phyloP scores from a whole-genome alignment of 2,888 invertebrate species.

The Hartigia nigra region DNA sequence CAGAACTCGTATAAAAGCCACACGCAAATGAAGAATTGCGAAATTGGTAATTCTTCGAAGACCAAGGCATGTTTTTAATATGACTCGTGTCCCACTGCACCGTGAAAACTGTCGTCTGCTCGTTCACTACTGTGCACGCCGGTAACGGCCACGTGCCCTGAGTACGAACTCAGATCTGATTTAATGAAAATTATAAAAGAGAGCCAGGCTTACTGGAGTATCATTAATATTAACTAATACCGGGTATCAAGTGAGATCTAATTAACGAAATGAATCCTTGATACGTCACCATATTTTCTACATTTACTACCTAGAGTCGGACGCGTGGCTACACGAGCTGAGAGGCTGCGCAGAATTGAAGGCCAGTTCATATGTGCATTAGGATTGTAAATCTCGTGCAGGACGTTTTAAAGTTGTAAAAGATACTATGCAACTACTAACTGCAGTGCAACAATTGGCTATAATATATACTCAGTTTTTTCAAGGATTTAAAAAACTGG shows the following conservation, averaged over 20 bases:
- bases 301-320: background rate
- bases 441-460: background rate
- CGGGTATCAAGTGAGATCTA: background rate
- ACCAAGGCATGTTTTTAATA: background rate
- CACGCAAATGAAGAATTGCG: background rate
- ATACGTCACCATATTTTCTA: background rate
- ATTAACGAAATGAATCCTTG: background rate
- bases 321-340: background rate
- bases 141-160: background rate
- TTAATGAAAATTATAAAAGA: background rate
- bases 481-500: background rate
- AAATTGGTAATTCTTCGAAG: background rate
- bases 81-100: background rate
- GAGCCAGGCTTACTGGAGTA: background rate
- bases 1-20: background rate
- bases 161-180: background rate
- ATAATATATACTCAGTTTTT: background rate
- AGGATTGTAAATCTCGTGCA: background rate
- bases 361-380: background rate
- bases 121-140: background rate
- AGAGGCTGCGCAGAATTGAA: background rate
- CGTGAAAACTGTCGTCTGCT: background rate
- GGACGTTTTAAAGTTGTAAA: background rate
- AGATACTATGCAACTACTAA: background rate
- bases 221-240: background rate